A percentile compares a stretch with the other conserved stretches of the same genome.
These are phyloP conservation scores for Cynodonichthys magdalenae DNA, from an alignment of 2,797 vertebrate genomes.

Conservation along the genomic window DNA sequence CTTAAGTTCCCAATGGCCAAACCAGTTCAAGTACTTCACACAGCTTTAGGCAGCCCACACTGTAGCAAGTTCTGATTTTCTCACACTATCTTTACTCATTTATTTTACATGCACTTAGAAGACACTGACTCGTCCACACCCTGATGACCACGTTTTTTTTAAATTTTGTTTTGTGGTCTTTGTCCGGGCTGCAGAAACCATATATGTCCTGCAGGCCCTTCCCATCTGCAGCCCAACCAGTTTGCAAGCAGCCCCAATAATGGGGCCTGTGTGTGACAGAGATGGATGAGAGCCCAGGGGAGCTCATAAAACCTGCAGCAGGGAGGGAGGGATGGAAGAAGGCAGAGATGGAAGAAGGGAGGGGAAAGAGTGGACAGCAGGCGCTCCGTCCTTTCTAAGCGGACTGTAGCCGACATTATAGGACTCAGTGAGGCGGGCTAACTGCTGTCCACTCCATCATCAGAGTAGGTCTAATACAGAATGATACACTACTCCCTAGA, in stretches of 20 bases:
- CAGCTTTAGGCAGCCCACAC: slow-evolving; percentile 48
- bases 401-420: slow-evolving; percentile 77
- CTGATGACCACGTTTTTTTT: slow-evolving; percentile 63
- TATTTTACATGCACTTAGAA: slow-evolving; percentile 52
- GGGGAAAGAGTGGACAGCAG: slow-evolving; percentile 81
- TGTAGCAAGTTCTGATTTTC: slow-evolving; percentile 38
- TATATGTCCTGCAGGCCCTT: slow-evolving; percentile 81
- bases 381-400: slow-evolving; percentile 74
- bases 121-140: slow-evolving; percentile 60
- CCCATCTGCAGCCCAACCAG: slow-evolving; percentile 82
- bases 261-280: slow-evolving; percentile 86
- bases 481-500: slow-evolving; percentile 33
- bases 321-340: slow-evolving; percentile 64
- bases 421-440: slow-evolving; percentile 76
- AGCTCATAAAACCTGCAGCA: slow-evolving; percentile 86
- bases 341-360: slow-evolving; percentile 47
- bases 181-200: slow-evolving; percentile 77
- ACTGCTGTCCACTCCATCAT: slow-evolving; percentile 83
- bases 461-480: slow-evolving; percentile 58
- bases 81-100: slow-evolving; percentile 42
- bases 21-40: slow-evolving; percentile 71
- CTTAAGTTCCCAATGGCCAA: slow-evolving; percentile 72
- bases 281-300: slow-evolving; percentile 87
- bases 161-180: slow-evolving; percentile 63
- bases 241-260: slow-evolving; percentile 83